Percentiles rank a stretch among this genome's conserved stretches.
Evolutionary conservation across 2,113 vertebrate species (phyloP).

Genomic region (Hipposideros armiger): DNA sequence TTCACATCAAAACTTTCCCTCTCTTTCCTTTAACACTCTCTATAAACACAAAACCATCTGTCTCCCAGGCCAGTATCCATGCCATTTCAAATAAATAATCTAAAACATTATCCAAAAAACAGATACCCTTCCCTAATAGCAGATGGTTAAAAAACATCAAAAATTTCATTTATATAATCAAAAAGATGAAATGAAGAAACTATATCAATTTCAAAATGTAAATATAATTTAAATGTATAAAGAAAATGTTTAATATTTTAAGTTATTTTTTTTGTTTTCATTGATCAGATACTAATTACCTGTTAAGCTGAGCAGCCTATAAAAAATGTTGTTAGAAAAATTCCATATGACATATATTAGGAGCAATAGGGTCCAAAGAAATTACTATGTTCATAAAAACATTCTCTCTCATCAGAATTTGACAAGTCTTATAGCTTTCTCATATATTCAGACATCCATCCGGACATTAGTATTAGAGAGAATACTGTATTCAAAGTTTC

Average conservation of each 20-base stretch:
- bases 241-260: not conserved
- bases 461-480: not conserved
- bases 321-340: conserved; percentile 37
- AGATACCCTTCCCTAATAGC: conserved; percentile 33
- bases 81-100: conserved; percentile 57
- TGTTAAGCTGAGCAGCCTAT: not conserved
- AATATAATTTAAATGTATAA: conserved; percentile 26
- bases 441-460: not conserved
- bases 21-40: not conserved
- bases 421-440: not conserved
- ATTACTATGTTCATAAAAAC: not conserved
- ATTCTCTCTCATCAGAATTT: conserved; percentile 33
- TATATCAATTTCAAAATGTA: not conserved
- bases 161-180: not conserved
- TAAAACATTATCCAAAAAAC: conserved; percentile 15
- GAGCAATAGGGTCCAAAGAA: not conserved
- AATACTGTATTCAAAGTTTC: not conserved
- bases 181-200: conserved; percentile 38
- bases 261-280: not conserved
- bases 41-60: conserved; percentile 52
- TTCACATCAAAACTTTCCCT: conserved; percentile 28
- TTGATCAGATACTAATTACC: not conserved
- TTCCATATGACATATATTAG: not conserved
- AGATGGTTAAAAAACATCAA: conserved; percentile 49
- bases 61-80: not conserved